Base-by-base conservation (phyloP, 2,113 vertebrate genomes). In the Orientallactaga bullata region DNA sequence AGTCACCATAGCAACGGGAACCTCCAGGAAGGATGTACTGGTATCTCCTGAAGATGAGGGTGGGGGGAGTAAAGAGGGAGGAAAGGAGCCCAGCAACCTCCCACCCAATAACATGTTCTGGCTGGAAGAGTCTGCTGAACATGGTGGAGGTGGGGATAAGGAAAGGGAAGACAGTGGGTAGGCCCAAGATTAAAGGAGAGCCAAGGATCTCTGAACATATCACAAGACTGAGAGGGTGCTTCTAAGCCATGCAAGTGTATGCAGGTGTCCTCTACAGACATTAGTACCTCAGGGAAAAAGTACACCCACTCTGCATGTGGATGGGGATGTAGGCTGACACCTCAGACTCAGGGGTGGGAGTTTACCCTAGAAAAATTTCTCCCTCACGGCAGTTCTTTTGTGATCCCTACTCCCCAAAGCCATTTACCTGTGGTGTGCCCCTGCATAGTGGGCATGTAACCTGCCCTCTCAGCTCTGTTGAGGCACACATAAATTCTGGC, bases 1-100 rank as follows among this genome's bases (percentile, higher is more conserved):
- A 81, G 91, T 96, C 91, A 95, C 95, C 93, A 97, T 97, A 94
- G 95, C 95, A 97, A 97, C 81, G 3, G 91, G 87, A 95, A 96
- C 90, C 90, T 94, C 94, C 77, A 93, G 90, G 77, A 94, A 95
- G 81, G 65, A 89, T 95, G 94, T 58, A 89, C 82, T 96, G 90
- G 85, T 95, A 88, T 95, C 91, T 97, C 90, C 90, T 95, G 32
- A 94, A 91, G 78, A 79, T 95, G 81, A 87, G 37, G 68, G 39
- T 82, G 5, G 74, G 28, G 72, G 81, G n/a, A 74, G 28, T 68
- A 89, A 87, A 73, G 81, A 69, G 87, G 28, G 83, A 93, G 72
- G 65, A 80, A 94, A 37, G 81, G 85, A 89, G 32, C 76, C 93
- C 55, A 93, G 84, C 61, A 94, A 47, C 61, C 60, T 87, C 61